These are phyloP conservation scores for Amphibalanus amphitrite DNA, from an alignment of 1,140 invertebrate genomes.

Conservation along the genomic window DNA sequence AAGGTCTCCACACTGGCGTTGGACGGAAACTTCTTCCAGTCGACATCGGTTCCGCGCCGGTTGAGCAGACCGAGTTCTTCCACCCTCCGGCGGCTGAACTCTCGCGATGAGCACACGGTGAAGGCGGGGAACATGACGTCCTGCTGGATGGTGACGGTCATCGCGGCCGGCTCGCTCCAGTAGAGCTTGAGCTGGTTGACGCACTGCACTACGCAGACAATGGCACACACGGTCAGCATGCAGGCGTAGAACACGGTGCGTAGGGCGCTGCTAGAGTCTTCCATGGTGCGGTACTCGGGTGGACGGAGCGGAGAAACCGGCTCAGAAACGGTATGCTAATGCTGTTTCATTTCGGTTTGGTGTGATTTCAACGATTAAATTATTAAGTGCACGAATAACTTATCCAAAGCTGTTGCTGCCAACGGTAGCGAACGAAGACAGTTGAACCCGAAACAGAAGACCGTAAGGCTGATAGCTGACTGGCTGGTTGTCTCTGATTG, in stretches of 20 bases:
- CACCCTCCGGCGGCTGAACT: not conserved
- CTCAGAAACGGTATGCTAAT: too few relatives aligned
- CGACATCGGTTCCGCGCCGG: not conserved
- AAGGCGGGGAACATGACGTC: not conserved
- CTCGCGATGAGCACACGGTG: not conserved
- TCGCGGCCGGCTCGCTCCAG: not conserved
- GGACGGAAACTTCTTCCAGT: not conserved
- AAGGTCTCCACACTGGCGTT: not conserved
- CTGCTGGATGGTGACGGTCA: not conserved
- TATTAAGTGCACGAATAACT: too few relatives aligned
- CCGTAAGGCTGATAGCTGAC: too few relatives aligned
- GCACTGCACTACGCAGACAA: not conserved
- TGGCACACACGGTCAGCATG: not conserved
- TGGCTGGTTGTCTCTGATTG: too few relatives aligned
- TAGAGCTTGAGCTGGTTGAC: not conserved
- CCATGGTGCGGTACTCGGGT: too few relatives aligned
- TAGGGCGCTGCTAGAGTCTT: not conserved
- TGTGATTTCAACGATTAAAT: too few relatives aligned
- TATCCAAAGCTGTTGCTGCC: too few relatives aligned
- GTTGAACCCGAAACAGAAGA: too few relatives aligned
- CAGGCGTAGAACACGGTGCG: not conserved
- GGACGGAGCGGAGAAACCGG: too few relatives aligned
- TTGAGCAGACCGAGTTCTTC: not conserved
- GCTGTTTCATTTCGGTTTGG: too few relatives aligned
- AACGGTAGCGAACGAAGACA: too few relatives aligned